A percentile compares a stretch with the other conserved stretches of the same genome.
Conservation (phyloP, 2,888 invertebrate genomes). For the Synergus umbraculus region DNA sequence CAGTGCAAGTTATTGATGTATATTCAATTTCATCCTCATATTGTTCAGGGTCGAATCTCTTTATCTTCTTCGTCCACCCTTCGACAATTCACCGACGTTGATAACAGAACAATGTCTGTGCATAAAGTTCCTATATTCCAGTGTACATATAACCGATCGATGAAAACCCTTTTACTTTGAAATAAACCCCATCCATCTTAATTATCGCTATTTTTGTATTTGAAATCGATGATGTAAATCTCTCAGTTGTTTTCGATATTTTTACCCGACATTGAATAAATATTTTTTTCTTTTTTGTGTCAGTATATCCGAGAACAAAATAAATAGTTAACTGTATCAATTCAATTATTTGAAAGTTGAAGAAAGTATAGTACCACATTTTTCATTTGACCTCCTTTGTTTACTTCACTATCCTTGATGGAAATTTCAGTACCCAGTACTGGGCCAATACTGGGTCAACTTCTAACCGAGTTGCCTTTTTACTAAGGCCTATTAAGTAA, state of each 20-base stretch:
- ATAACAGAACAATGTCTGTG: background rate
- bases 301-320: background rate
- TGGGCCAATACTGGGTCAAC: too few species aligned
- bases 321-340: too few species aligned
- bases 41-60: background rate
- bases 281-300: background rate
- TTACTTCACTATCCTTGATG: background rate
- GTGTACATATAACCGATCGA: background rate
- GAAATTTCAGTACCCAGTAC: too few species aligned
- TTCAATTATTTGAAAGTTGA: too few species aligned
- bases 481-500: too few species aligned
- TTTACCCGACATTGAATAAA: background rate
- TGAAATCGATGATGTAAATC: background rate
- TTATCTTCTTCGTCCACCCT: constrained; percentile 8
- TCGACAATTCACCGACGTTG: background rate
- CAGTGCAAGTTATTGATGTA: background rate
- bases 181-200: background rate
- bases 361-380: too few species aligned
- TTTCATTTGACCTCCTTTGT: background rate
- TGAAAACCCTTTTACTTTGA: background rate
- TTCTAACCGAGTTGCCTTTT: too few species aligned
- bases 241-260: background rate
- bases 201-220: background rate
- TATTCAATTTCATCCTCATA: background rate
- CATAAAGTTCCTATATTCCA: background rate